These are phyloP conservation scores for Orthosia cruda DNA, from an alignment of 2,888 invertebrate genomes.

Conservation along the genomic window DNA sequence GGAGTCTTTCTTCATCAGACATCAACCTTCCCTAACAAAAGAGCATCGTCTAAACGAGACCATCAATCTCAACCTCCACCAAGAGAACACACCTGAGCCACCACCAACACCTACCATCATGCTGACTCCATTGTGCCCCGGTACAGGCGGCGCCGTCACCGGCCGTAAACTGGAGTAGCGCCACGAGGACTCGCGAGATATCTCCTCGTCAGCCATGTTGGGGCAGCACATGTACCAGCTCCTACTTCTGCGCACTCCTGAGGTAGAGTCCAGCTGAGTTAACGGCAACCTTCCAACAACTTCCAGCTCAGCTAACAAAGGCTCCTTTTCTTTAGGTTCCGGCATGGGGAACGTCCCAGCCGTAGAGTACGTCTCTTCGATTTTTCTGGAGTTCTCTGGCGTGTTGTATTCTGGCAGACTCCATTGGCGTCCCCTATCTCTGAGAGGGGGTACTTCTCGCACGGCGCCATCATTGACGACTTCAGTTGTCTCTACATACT, in stretches of 20 bases:
- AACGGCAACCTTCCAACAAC: conserved; percentile 85
- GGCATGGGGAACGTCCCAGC: conserved; percentile 90
- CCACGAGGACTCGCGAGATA: conserved; percentile 87
- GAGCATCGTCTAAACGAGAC: not conserved
- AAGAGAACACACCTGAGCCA: not conserved
- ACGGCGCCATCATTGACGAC: conserved; percentile 83
- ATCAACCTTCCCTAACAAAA: not conserved
- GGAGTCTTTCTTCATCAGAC: not conserved
- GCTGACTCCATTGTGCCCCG: conserved; percentile 79
- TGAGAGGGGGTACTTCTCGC: conserved; percentile 82
- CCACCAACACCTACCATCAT: conserved; percentile 72
- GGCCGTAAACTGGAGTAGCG: conserved; percentile 87
- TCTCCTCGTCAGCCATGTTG: conserved; percentile 86
- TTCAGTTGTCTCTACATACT: conserved; percentile 84
- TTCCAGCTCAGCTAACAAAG: conserved; percentile 85
- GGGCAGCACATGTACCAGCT: conserved; percentile 93
- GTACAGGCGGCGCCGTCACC: conserved; percentile 84
- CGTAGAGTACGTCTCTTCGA: conserved; percentile 88
- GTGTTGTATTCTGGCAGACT: conserved; percentile 83
- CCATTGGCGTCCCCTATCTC: conserved; percentile 80
- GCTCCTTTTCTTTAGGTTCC: conserved; percentile 88
- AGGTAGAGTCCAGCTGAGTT: conserved; percentile 81
- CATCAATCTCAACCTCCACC: conserved; percentile 5
- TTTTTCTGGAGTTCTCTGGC: conserved; percentile 78
- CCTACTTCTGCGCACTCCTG: conserved; percentile 90